Percentiles rank a stretch among this genome's conserved stretches.
Conservation (phyloP, 2,888 invertebrate species). For the Tetranychus piercei region DNA sequence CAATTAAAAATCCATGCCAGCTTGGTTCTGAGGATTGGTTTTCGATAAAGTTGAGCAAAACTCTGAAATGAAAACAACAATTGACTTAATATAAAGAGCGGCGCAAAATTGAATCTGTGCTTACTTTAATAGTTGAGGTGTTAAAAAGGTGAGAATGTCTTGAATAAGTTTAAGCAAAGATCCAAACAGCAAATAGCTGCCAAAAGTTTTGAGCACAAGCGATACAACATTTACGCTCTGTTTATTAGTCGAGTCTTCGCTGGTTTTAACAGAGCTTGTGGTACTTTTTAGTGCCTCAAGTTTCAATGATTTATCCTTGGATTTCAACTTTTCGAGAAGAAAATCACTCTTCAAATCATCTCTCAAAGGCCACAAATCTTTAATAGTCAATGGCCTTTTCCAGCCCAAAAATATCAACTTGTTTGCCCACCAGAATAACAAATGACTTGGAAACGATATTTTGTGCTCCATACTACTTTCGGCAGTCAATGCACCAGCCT, state of each 20-base stretch:
- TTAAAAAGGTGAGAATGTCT: constrained; percentile 34
- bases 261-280: not conserved
- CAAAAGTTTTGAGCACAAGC: constrained; percentile 22
- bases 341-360: too few relatives aligned
- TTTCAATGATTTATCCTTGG: not conserved
- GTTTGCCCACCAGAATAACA: too few relatives aligned
- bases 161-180: constrained; percentile 33
- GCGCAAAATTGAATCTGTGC: too few relatives aligned
- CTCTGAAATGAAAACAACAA: constrained; percentile 15
- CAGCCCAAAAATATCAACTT: too few relatives aligned
- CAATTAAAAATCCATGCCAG: constrained; percentile 77
- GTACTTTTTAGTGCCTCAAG: not conserved
- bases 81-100: not conserved
- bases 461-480: too few relatives aligned
- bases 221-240: not conserved
- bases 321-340: not conserved
- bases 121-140: constrained; percentile 32
- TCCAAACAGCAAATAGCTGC: constrained; percentile 29
- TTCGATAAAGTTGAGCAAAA: constrained; percentile 36
- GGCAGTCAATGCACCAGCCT: too few relatives aligned
- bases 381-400: too few relatives aligned
- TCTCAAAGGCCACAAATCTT: too few relatives aligned
- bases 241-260: too few relatives aligned
- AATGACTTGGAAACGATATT: too few relatives aligned
- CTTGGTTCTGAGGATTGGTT: constrained; percentile 38